phyloP scores from a whole-genome alignment of 2,888 invertebrate genomes.

The Lepidocyrtoides sp. region DNA sequence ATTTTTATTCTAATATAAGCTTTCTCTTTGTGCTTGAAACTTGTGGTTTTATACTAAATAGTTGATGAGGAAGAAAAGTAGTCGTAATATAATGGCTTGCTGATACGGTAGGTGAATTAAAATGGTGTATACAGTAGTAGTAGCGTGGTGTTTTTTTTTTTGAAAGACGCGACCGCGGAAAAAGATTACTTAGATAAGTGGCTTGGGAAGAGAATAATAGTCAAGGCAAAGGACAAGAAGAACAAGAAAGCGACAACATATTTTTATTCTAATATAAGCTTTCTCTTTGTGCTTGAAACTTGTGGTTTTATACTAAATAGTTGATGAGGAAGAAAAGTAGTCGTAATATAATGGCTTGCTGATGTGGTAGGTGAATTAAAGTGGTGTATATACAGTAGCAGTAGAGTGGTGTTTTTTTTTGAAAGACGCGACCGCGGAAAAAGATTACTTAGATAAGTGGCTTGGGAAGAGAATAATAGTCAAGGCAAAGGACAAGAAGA shows the following conservation, averaged over 20 bases:
- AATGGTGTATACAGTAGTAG: neutral
- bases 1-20: neutral
- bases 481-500: slow-evolving; percentile 23
- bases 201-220: neutral
- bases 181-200: neutral
- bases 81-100: too few species aligned
- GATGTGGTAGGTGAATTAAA: neutral
- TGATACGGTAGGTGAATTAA: neutral
- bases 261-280: neutral
- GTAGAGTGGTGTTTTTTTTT: too few species aligned
- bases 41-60: neutral
- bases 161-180: too few species aligned
- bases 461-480: neutral
- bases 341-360: too few species aligned
- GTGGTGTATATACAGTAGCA: neutral
- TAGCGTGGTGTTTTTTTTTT: too few species aligned
- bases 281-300: too few species aligned
- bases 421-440: too few species aligned
- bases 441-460: neutral
- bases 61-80: neutral
- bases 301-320: neutral
- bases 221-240: slow-evolving; percentile 24
- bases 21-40: too few species aligned
- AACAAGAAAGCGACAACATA: slow-evolving; percentile 3
- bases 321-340: neutral